A percentile compares a stretch with the other conserved stretches of the same genome.
Conservation (phyloP, 2,113 vertebrate species). For the Narcine bancroftii region DNA sequence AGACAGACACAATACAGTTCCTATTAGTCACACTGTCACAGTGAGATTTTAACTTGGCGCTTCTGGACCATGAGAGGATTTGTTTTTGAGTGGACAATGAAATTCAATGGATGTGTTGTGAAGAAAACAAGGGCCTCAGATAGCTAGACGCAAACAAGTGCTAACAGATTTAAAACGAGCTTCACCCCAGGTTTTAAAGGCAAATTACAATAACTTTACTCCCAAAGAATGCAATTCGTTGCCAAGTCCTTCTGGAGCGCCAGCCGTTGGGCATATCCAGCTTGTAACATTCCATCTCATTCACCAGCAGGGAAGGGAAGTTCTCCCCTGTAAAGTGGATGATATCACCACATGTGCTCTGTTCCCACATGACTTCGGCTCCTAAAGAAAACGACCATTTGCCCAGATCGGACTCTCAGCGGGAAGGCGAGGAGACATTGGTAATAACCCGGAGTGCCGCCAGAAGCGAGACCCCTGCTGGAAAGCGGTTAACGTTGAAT, state of each 20-base stretch:
- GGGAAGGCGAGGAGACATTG: not conserved
- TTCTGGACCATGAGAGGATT: not conserved
- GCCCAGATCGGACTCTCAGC: not conserved
- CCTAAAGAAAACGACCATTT: not conserved
- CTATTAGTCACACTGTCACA: not conserved
- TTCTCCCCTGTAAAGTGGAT: not conserved
- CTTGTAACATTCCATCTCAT: not conserved
- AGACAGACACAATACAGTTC: not conserved
- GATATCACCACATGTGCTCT: constrained; percentile 14
- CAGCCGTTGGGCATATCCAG: not conserved
- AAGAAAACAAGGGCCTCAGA: not conserved
- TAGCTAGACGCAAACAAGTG: not conserved
- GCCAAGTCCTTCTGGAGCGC: not conserved
- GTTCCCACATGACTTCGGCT: not conserved
- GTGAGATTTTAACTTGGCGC: not conserved
- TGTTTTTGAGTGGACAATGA: not conserved
- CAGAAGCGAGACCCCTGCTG: not conserved
- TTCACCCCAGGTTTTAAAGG: not conserved
- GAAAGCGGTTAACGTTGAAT: too few relatives aligned
- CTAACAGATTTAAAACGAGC: not conserved
- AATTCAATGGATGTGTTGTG: not conserved
- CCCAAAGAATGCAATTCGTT: not conserved
- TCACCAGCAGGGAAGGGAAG: not conserved
- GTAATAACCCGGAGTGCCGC: too few relatives aligned
- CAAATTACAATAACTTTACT: constrained; percentile 4